Evolutionary conservation across 2,888 invertebrate genomes (phyloP), one percentile per base, ranked within the genome.

Genomic region (Hetaerina titia): DNA sequence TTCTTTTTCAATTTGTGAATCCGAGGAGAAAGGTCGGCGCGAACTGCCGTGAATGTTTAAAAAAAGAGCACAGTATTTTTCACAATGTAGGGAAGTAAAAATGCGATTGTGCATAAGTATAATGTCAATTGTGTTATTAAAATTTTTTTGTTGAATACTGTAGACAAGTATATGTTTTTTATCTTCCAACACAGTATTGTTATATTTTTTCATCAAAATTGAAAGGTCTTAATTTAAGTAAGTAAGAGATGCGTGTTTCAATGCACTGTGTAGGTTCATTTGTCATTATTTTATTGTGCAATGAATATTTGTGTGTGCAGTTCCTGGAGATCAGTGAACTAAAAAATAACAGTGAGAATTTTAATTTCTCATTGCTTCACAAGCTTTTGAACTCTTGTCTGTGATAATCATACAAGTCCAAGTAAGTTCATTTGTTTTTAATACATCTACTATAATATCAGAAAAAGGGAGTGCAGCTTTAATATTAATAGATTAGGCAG

Each of bases 341-440:
- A 69, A 92, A 90, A 92, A 92, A 92, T 92, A 92, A 92, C 92
- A 74, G 92, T 92, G 92, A 92, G 92, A 69, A 92, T 69, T 92
- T 69, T 92, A n/a, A 92, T 92, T 92, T 92, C 92, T 92, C 92
- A 92, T 92, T 92, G 92, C 92, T 92, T 69, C 92, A 92, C 92
- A 92, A 69, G 92, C 92, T 92, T 92, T 92, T 92, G 92, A 92
- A 92, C 92, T 92, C 92, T 92, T 92, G 92, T 92, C 92, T 92
- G 92, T 92, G 92, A 92, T 92, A 92, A 92, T 92, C 92, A 92
- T 92, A 92, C 92, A 92, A 92, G 92, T 92, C 92, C 92, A 92
- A 92, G 92, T 92, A 92, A 92, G 64, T 92, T 92, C 92, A 92
- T 92, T 92, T 92, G 92, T 92, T 92, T 92, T 92, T 92, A 92